Conservation (phyloP, 2,888 invertebrate genomes). For the Podabrus alpinus region DNA sequence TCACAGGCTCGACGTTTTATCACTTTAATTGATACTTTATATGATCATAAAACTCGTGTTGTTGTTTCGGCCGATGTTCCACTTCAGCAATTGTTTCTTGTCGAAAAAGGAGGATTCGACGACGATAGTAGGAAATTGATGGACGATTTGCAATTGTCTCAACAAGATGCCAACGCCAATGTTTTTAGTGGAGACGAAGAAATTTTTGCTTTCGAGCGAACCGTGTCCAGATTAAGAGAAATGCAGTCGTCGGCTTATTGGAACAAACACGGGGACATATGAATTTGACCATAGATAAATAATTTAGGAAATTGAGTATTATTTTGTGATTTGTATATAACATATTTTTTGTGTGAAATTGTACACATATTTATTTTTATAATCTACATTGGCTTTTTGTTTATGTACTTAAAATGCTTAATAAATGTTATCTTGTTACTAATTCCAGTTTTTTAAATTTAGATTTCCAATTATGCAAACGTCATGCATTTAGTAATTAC, state of each 20-base stretch:
- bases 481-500: too few species aligned
- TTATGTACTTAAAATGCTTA: conserved; percentile 1
- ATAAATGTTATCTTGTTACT: background rate
- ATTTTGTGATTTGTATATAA: conserved; percentile 7
- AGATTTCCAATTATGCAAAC: background rate
- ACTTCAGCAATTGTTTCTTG: conserved; percentile 74
- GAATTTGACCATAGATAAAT: background rate
- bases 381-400: background rate
- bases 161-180: conserved; percentile 78
- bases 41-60: conserved; percentile 88
- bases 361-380: background rate
- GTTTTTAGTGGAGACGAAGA: conserved; percentile 98
- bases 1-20: conserved; percentile 95
- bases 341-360: conserved; percentile 4
- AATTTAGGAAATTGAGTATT: conserved; percentile 4
- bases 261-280: conserved; percentile 57
- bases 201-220: conserved; percentile 94
- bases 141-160: conserved; percentile 91
- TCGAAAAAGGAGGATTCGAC: conserved; percentile 58
- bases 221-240: conserved; percentile 89
- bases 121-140: conserved; percentile 87
- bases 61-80: conserved; percentile 84
- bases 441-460: background rate
- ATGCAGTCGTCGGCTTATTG: conserved; percentile 97
- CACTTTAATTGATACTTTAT: conserved; percentile 94